Conservation (phyloP, 1,140 invertebrate genomes). For the Papilio aristodemus region DNA sequence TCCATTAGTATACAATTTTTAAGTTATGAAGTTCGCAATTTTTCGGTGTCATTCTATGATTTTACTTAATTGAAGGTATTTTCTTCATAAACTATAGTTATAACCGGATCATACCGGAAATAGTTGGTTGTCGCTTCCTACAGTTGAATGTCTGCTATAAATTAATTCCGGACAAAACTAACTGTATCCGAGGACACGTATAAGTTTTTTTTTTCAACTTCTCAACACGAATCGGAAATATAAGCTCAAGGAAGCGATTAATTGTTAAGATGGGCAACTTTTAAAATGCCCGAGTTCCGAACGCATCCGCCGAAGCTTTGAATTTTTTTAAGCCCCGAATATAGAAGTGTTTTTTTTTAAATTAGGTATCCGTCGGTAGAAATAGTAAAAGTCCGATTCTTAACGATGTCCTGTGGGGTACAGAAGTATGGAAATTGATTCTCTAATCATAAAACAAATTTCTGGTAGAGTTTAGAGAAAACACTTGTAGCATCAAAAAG, state of each 20-base stretch:
- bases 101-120: conserved; percentile 16
- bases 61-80: not conserved
- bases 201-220: conserved; percentile 48
- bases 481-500: too few relatives aligned
- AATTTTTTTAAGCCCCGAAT: conserved; percentile 49
- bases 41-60: not conserved
- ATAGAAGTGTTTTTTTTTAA: conserved; percentile 51
- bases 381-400: conserved; percentile 54
- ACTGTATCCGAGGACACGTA: conserved; percentile 34
- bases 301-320: conserved; percentile 44
- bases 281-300: conserved; percentile 38
- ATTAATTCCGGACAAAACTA: conserved; percentile 27
- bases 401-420: conserved; percentile 59
- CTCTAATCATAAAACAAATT: too few relatives aligned
- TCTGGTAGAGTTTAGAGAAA: too few relatives aligned
- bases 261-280: conserved; percentile 56
- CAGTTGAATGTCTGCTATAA: conserved; percentile 9
- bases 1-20: too few relatives aligned
- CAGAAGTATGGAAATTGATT: conserved; percentile 39
- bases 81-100: not conserved
- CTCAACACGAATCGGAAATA: conserved; percentile 54
- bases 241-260: conserved; percentile 57
- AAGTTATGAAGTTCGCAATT: not conserved
- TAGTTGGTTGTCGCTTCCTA: conserved; percentile 26
- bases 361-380: conserved; percentile 47